Evolutionary conservation across 1,140 invertebrate genomes (phyloP).

Genomic region (Eufriesea mexicana): DNA sequence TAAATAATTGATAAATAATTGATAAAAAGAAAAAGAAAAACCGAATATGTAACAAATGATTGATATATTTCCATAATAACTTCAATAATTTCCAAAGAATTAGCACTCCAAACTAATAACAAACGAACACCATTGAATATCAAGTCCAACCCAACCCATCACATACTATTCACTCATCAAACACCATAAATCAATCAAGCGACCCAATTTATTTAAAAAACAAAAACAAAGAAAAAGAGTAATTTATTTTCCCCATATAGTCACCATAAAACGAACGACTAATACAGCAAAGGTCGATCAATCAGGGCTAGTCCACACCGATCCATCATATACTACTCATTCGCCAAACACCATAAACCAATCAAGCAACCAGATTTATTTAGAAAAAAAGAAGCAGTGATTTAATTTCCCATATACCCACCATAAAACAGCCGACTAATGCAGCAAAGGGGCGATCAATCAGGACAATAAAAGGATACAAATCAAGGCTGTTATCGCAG

Average conservation of each 20-base stretch:
- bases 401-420: neutral
- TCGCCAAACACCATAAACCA: neutral
- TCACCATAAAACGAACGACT: neutral
- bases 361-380: neutral
- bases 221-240: too few relatives aligned
- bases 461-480: slow-evolving; percentile 22
- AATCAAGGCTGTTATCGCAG: slow-evolving; percentile 40
- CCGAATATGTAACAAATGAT: too few relatives aligned
- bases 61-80: too few relatives aligned
- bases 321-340: neutral
- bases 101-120: too few relatives aligned
- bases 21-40: too few relatives aligned
- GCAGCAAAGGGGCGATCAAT: slow-evolving; percentile 20
- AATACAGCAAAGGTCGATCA: slow-evolving; percentile 9
- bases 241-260: neutral
- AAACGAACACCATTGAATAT: too few relatives aligned
- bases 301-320: neutral
- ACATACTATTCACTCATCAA: neutral
- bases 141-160: too few relatives aligned
- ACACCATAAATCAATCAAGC: neutral
- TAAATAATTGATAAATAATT: too few relatives aligned
- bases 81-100: too few relatives aligned
- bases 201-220: neutral
- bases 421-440: neutral
- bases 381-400: neutral